Evolutionary conservation across 2,888 invertebrate genomes (phyloP), one percentile per base, ranked within the genome.

Genomic region (Pseudococcus jackbeardsleyi): DNA sequence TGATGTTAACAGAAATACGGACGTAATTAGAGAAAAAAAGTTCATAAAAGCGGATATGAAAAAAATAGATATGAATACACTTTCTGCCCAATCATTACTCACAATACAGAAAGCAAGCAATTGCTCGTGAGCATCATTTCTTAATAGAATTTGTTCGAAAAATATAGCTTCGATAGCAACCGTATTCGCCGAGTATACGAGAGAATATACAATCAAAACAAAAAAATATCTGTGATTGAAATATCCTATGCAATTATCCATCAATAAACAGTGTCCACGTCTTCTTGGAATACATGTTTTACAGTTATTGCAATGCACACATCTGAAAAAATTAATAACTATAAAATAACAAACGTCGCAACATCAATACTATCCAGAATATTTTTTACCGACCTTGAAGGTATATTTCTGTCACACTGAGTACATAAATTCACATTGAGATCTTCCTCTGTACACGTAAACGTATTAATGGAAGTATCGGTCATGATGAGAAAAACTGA

Each of bases 181-280:
- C 1, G 84, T 42, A 48, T 84, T 84, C n/a, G 84, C 84, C 17
- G 85, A 54, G n/a, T 85, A 85, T 5, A 85, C 22, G 0, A 85
- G 19, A 50, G 17, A 22, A 54, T 85, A 85, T 12, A 85, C 33
- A 15, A 50, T 33, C 6, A 59, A 48, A 17, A 85, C 54, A 7
- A 85, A 22, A n/a, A 50, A 85, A 85, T 85, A 85, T 15, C 85
- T 19, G 17, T 85, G 59, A 59, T 85, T 85, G 59, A 85, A 85
- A 33, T 85, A 85, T 26, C 85, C 85, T 15, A 85, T 15, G n/a
- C 85, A 85, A 15, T 48, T 85, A 22, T 59, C 85, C n/a, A 85
- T 12, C 33, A 85, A 15, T 22, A 12, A 33, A 15, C 48, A 59
- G n/a, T 85, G 85, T 12, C 22, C 85, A 12, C 85, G 11, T 85